Evolutionary conservation across 2,113 vertebrate species (phyloP).

Genomic region (Gadus chalcogrammus): DNA sequence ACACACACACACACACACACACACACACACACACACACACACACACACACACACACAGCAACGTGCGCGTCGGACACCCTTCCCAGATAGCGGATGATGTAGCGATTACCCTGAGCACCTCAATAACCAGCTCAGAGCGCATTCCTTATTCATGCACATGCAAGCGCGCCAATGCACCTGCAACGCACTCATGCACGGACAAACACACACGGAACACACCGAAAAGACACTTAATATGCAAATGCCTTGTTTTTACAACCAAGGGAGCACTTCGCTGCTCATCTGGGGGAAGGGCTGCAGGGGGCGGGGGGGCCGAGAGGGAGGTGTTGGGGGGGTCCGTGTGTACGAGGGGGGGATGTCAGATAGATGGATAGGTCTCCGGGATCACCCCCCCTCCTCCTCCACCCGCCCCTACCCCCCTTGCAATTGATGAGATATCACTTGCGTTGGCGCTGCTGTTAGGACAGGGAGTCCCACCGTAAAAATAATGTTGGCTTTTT

Average conservation of each 20-base stretch:
- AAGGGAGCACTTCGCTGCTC: slow-evolving; percentile 39
- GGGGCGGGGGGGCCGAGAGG: neutral
- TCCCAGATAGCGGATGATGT: slow-evolving; percentile 55
- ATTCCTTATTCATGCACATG: slow-evolving; percentile 45
- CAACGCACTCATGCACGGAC: neutral
- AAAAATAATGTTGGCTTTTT: slow-evolving; percentile 63
- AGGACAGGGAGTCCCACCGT: slow-evolving; percentile 69
- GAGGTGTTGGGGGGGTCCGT: neutral
- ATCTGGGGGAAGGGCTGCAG: slow-evolving; percentile 15
- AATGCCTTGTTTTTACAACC: slow-evolving; percentile 51
- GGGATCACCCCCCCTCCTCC: slow-evolving; percentile 23
- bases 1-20: slow-evolving; percentile 13
- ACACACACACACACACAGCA: slow-evolving; percentile 8
- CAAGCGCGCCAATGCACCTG: slow-evolving; percentile 4
- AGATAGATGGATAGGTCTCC: slow-evolving; percentile 62
- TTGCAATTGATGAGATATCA: slow-evolving; percentile 59
- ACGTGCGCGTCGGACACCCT: neutral
- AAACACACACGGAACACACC: slow-evolving; percentile 1
- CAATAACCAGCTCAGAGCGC: slow-evolving; percentile 59
- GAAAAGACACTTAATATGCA: slow-evolving; percentile 60
- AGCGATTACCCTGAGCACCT: slow-evolving; percentile 60
- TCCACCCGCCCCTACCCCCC: neutral
- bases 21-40: slow-evolving; percentile 1
- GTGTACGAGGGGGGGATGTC: slow-evolving; percentile 16
- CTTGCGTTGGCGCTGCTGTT: slow-evolving; percentile 56